Evolutionary conservation across 2,888 invertebrate species (phyloP).

Genomic region (Epinotia brunnichana): DNA sequence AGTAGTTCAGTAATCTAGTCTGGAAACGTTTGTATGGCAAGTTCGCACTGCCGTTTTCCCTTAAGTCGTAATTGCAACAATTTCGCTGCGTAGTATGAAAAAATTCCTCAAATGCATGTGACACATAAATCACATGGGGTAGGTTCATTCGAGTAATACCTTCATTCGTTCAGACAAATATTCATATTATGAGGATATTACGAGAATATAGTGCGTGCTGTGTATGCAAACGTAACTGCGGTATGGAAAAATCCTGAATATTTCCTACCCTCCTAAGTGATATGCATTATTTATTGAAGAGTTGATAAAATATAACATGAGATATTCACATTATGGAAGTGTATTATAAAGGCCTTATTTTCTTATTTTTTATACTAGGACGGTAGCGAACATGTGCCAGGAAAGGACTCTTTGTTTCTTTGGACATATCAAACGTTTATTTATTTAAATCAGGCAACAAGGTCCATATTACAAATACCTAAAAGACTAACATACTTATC

Average conservation of each 20-base stretch:
- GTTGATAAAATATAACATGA: background rate
- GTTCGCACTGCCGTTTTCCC: background rate
- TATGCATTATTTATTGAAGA: slow-evolving; percentile 37
- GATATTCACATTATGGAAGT: too few species aligned
- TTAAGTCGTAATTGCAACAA: slow-evolving; percentile 54
- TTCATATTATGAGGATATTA: slow-evolving; percentile 73
- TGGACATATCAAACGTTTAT: too few species aligned
- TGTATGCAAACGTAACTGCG: slow-evolving; percentile 52
- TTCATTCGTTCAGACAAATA: slow-evolving; percentile 83
- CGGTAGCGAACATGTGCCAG: too few species aligned
- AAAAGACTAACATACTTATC: too few species aligned
- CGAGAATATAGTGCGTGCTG: slow-evolving; percentile 63
- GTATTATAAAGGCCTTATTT: too few species aligned
- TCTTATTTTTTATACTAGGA: too few species aligned
- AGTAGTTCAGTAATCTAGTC: too few species aligned
- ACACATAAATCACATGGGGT: slow-evolving; percentile 70
- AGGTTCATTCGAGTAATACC: slow-evolving; percentile 68
- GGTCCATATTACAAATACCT: too few species aligned
- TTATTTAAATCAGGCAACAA: too few species aligned
- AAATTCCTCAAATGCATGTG: slow-evolving; percentile 68
- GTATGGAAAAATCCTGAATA: slow-evolving; percentile 36
- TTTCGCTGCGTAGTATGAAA: slow-evolving; percentile 65
- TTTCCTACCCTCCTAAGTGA: slow-evolving; percentile 38
- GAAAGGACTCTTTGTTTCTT: too few species aligned
- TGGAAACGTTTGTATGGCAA: too few species aligned